phyloP scores from a whole-genome alignment of 2,797 vertebrate species.

The Erethizon dorsatum region DNA sequence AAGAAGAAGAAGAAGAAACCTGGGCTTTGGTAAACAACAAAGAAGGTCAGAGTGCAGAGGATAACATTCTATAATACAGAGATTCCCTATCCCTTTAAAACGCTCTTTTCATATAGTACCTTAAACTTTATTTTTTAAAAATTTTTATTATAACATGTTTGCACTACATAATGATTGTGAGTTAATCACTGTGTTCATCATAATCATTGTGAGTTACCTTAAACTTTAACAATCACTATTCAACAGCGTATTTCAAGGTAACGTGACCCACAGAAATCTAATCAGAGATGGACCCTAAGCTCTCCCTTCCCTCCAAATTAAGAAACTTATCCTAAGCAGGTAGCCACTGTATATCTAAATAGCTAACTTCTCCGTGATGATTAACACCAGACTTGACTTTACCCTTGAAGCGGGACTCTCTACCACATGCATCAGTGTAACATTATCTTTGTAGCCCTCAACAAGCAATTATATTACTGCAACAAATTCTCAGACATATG shows the following conservation, averaged over 20 bases:
- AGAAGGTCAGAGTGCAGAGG: background rate
- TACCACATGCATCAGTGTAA: background rate
- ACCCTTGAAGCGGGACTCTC: background rate
- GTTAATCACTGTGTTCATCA: too few species aligned
- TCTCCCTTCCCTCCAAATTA: background rate
- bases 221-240: background rate
- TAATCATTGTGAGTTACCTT: background rate
- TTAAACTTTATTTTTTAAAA: background rate
- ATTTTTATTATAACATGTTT: background rate
- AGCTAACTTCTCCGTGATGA: background rate
- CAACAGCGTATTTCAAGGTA: background rate
- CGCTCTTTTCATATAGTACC: background rate
- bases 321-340: background rate
- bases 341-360: background rate
- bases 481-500: background rate
- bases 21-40: background rate
- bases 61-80: background rate
- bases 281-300: background rate
- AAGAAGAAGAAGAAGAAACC: background rate
- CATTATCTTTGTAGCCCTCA: background rate
- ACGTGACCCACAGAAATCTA: constrained; percentile 2
- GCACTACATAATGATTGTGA: background rate
- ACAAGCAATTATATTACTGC: background rate
- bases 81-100: background rate
- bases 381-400: constrained; percentile 34